Evolutionary conservation across 1,140 invertebrate genomes (phyloP).

Genomic region (Tyrophagus putrescentiae): DNA sequence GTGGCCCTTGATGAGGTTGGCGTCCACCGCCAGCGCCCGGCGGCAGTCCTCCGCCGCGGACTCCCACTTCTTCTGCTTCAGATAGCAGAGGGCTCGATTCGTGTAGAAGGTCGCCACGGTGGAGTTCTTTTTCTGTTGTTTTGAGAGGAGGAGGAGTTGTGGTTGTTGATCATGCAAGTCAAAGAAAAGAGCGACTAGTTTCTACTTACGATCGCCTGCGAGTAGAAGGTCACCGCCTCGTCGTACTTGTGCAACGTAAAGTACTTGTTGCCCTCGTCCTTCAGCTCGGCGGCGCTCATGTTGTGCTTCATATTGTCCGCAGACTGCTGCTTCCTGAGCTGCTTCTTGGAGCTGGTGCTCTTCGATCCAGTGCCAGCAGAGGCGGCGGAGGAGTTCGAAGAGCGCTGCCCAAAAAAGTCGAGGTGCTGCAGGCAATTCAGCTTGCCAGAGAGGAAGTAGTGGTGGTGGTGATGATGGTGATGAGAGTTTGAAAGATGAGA

Average conservation of each 20-base stretch:
- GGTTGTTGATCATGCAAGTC: not conserved
- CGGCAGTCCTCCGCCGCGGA: constrained; percentile 72
- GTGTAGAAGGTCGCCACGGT: constrained; percentile 81
- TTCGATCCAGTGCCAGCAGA: not conserved
- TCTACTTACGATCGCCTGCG: constrained; percentile 78
- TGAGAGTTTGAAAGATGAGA: too few species aligned
- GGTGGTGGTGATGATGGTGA: too few species aligned
- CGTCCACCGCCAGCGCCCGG: constrained; percentile 67
- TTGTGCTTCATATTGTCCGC: constrained; percentile 25
- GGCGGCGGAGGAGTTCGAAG: too few species aligned
- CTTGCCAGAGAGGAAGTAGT: too few species aligned
- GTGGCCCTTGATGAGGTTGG: constrained; percentile 76
- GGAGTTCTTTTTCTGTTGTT: constrained; percentile 57
- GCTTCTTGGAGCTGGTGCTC: not conserved
- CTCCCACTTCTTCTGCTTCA: constrained; percentile 73
- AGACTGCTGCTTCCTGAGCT: not conserved
- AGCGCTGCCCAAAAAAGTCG: too few species aligned
- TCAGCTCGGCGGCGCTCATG: constrained; percentile 70
- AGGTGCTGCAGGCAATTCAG: too few species aligned
- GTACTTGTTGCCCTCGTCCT: constrained; percentile 84
- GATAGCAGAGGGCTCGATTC: constrained; percentile 82
- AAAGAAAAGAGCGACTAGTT: not conserved
- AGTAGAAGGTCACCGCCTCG: constrained; percentile 80
- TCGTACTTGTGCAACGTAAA: constrained; percentile 78
- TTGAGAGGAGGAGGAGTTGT: constrained; percentile 7